phyloP scores from a whole-genome alignment of 30 jellyfish, hydroid and myxozoan genomes.

The Sanderia malayensis region DNA sequence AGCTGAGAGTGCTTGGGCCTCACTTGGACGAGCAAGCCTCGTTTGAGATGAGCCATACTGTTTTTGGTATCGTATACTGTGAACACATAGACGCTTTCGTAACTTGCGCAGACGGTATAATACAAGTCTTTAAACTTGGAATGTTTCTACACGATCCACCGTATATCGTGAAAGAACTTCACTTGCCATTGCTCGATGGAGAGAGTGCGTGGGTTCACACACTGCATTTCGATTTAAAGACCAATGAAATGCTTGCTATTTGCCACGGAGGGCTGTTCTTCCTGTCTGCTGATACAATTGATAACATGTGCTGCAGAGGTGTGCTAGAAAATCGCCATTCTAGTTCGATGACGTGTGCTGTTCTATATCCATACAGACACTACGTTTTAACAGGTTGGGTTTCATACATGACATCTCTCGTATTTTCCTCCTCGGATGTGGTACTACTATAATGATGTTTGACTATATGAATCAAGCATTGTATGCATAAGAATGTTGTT shows the following conservation, averaged over 20 bases:
- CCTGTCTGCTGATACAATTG: conserved; percentile 25
- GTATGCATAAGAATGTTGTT: too few relatives aligned
- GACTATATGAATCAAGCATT: too few relatives aligned
- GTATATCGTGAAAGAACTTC: conserved; percentile 20
- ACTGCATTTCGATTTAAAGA: conserved; percentile 36
- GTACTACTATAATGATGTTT: too few relatives aligned
- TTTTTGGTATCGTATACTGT: conserved; percentile 55
- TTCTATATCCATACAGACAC: conserved; percentile 47
- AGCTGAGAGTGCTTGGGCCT: conserved; percentile 57
- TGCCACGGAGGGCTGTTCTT: conserved; percentile 64
- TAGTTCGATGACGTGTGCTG: conserved; percentile 60
- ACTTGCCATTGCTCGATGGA: conserved; percentile 18
- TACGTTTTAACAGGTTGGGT: conserved; percentile 80
- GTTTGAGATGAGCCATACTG: conserved; percentile 52
- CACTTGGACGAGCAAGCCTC: conserved; percentile 59
- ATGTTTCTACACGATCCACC: conserved; percentile 64
- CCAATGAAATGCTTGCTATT: conserved; percentile 59
- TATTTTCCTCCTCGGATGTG: conserved; percentile 14
- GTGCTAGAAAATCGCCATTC: conserved; percentile 75
- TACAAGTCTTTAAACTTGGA: conserved; percentile 72
- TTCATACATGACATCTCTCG: conserved; percentile 4
- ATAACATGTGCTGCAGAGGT: conserved; percentile 16
- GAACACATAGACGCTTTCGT: conserved; percentile 44
- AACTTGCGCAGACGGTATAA: conserved; percentile 65
- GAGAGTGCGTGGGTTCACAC: conserved; percentile 68